These are phyloP conservation scores for Ptilonorhynchus violaceus DNA, from an alignment of 2,113 vertebrate species.

Conservation along the genomic window DNA sequence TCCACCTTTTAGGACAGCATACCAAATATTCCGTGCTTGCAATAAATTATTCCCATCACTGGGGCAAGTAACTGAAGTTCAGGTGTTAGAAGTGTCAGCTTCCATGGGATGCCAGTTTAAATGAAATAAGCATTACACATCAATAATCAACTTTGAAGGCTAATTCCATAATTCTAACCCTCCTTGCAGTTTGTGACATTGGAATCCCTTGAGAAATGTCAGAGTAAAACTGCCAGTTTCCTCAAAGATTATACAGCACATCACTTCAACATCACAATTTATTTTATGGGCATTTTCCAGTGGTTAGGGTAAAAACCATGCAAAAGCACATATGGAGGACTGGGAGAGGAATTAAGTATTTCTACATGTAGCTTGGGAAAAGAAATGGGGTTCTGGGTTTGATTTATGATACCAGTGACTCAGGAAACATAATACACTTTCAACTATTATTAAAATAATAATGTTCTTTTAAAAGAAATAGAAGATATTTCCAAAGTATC, in stretches of 20 bases:
- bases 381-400: neutral
- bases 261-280: neutral
- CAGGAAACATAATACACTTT: neutral
- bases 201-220: constrained; percentile 16
- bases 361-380: neutral
- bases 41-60: neutral
- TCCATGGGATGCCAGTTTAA: constrained; percentile 17
- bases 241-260: neutral
- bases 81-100: constrained; percentile 20
- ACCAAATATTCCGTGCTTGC: neutral
- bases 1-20: neutral
- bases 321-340: neutral
- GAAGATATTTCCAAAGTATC: neutral
- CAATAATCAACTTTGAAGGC: constrained; percentile 44
- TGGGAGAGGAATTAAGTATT: neutral
- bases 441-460: neutral
- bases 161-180: constrained; percentile 25
- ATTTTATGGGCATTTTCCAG: neutral
- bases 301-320: neutral
- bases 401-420: neutral
- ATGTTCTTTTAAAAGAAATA: neutral
- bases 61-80: neutral
- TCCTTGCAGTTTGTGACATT: neutral
- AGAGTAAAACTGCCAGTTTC: neutral
- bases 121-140: neutral